Conservation (phyloP, 2,113 vertebrate genomes). For the Zosterops borbonicus region DNA sequence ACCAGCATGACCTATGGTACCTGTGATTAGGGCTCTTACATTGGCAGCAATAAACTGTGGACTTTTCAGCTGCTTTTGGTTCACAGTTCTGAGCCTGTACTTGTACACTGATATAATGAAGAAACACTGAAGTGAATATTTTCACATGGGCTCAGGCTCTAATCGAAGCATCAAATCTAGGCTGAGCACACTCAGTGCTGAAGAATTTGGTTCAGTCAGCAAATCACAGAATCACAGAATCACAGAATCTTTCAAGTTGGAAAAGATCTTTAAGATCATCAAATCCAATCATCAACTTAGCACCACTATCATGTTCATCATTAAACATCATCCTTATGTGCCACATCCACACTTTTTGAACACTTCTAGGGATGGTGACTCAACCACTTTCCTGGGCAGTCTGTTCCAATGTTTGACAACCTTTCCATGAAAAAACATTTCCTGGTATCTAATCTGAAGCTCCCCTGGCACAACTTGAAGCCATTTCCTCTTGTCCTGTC, state of each 20-base stretch:
- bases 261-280: background rate
- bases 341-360: background rate
- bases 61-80: background rate
- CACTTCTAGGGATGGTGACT: background rate
- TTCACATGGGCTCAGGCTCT: background rate
- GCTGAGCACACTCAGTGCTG: background rate
- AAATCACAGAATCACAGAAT: background rate
- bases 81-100: background rate
- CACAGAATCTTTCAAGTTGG: background rate
- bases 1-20: background rate
- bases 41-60: background rate
- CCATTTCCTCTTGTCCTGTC: background rate
- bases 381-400: background rate
- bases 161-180: background rate
- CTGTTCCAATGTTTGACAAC: background rate
- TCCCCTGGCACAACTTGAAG: background rate
- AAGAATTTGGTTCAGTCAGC: slow-evolving; percentile 9
- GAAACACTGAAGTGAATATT: background rate
- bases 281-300: background rate
- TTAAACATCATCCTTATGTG: background rate
- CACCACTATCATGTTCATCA: background rate
- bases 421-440: background rate
- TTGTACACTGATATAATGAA: background rate
- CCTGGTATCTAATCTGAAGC: background rate
- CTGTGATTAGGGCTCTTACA: background rate